Conservation (phyloP, 35 echinoderm and acorn worm species). For the Ptychodera flava region DNA sequence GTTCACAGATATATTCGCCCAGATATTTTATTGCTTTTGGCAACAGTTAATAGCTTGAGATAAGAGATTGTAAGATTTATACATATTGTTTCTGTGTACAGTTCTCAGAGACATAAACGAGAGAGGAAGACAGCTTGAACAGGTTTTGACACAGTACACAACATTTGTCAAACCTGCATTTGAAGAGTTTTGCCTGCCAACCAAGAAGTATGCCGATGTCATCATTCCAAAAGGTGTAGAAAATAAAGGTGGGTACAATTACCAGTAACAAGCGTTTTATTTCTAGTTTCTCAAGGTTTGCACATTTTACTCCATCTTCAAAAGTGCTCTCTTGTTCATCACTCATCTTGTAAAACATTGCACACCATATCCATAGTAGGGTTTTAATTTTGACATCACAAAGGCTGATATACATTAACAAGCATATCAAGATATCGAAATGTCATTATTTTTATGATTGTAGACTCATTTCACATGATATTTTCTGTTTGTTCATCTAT, state of each 20-base stretch:
- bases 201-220: conserved; percentile 98
- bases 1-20: too few species aligned
- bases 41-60: too few species aligned
- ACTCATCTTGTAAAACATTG: neutral
- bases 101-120: conserved; percentile 90
- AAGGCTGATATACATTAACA: neutral
- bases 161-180: conserved; percentile 98
- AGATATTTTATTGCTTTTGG: too few species aligned
- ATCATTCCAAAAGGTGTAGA: conserved; percentile 99
- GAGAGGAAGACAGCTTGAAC: conserved; percentile 82
- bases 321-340: neutral
- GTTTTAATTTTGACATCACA: neutral
- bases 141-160: conserved; percentile 79
- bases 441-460: too few species aligned
- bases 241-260: conserved; percentile 56
- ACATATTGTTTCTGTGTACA: too few species aligned
- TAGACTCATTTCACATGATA: too few species aligned
- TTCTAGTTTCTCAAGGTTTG: neutral
- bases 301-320: neutral
- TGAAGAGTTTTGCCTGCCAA: conserved; percentile 99
- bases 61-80: too few species aligned
- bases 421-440: too few species aligned
- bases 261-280: neutral
- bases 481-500: too few species aligned
- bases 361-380: neutral